Base-by-base conservation (phyloP, 2,888 invertebrate genomes). In the Clivina fossor region DNA sequence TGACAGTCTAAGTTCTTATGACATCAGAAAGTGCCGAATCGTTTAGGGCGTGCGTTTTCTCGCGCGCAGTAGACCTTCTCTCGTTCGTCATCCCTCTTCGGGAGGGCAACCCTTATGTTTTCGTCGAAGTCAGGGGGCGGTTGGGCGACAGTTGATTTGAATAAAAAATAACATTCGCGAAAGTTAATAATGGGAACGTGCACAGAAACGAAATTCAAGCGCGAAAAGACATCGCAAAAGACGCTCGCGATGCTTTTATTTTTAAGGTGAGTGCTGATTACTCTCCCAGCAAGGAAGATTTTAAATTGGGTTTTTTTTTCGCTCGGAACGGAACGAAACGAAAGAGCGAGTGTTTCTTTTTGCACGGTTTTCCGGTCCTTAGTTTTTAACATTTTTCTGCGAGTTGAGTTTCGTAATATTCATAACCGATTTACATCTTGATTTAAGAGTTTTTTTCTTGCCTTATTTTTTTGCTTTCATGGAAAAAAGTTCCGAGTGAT, bases 151-250 rank as follows among this genome's bases (percentile, higher is more conserved):
- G 64, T 64, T 65, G 71, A 74, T 74, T 73, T 74, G 73, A 74
- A 74, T 74, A 74, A 73, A 73, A 72, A 73, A 72, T 72, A 72
- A 72, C 72, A 72, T 73, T 69, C 68, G 65, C 67, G 66, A 70
- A 73, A 74, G 73, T 73, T 74, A 74, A 74, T 74, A 74, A 74
- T 71, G 73, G 71, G 69, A 71, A 73, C 74, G 74, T 74, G 74
- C 71, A 70, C 68, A 69, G 74, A 73, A 74, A 74, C 70, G 69
- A 68, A 72, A 74, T 73, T 73, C 72, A 33, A n/a, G n/a, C n/a
- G 55, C 48, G 44, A 55, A 41, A n/a, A 30, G 35, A 35, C 38
- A 40, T 48, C 37, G 38, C 40, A 43, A 41, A 46, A 38, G 48
- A 38, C 24, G 20, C 59, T 58, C 67, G 66, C 64, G 62, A 64